Base-by-base conservation (phyloP, 2,113 vertebrate genomes). In the Rana temporaria region DNA sequence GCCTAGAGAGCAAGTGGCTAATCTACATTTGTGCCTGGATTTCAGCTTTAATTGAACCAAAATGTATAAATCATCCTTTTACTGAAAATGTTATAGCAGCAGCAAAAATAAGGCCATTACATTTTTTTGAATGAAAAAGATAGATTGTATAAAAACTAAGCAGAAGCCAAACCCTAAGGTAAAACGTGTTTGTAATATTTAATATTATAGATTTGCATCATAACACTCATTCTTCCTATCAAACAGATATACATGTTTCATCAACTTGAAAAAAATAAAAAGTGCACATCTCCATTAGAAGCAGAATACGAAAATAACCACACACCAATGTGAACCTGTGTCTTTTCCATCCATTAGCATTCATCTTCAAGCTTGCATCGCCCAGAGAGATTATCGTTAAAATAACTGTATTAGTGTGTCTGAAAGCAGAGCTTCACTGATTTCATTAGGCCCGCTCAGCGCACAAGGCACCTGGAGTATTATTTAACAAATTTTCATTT, bases 401-500 rank as follows among this genome's bases (percentile, higher is more conserved):
- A 70, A 70, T 80, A 80, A 70, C 66, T 70, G 30, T 80, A 70
- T 80, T 80, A 80, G 66, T 60, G 67, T 62, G 78, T 80, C 66
- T 80, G 67, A 48, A 80, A 48, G 78, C 55, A 22, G 78, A 62
- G 78, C 78, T 80, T 70, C 20, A 30, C 56, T 80, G 78, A 80
- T 56, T 80, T 68, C 78, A 81, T 81, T 81, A 81, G 57, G 24
- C 57, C 56, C 16, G 79, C 88, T 88, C 62, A 42, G 62, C 59
- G 84, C 82, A 85, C 72, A 75, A 72, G 85, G 75, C 86, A 86
- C 66, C 85, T 85, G 82, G 78, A 86, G 84, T 85, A 86, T 85
- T 87, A 88, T 86, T 86, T 86, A 84, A 89, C 85, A 90, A 89
- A 79, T 42, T 65, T 69, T 69, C 64, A 79, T 68, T 79, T 79